These are phyloP conservation scores for Chydorus sphaericus DNA, from an alignment of 2,888 invertebrate genomes.

Conservation along the genomic window DNA sequence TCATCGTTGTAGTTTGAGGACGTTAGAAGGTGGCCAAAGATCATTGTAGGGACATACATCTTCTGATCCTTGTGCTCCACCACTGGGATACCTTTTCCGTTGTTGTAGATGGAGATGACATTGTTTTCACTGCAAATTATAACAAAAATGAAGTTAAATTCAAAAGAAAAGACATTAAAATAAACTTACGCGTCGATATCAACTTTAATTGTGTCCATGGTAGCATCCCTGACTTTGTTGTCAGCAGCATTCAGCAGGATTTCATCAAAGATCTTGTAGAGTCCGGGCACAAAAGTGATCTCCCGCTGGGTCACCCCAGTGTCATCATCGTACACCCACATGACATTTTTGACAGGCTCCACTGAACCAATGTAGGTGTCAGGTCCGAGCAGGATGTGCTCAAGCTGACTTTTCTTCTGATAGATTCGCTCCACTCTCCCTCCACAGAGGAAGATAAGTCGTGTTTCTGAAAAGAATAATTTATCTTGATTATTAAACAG, in stretches of 20 bases:
- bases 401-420: constrained; percentile 94
- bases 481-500: too few relatives aligned
- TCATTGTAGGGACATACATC: constrained; percentile 98
- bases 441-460: too few relatives aligned
- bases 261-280: constrained; percentile 99
- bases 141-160: too few relatives aligned
- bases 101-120: constrained; percentile 85
- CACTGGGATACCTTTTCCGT: constrained; percentile 94
- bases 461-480: too few relatives aligned
- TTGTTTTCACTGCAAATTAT: constrained; percentile 80
- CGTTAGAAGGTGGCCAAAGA: constrained; percentile 94
- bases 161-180: too few relatives aligned
- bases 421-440: constrained; percentile 93
- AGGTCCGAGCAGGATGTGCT: constrained; percentile 92
- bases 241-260: constrained; percentile 98
- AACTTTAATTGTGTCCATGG: constrained; percentile 81
- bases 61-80: constrained; percentile 95
- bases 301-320: constrained; percentile 67
- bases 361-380: constrained; percentile 97
- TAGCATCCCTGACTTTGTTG: constrained; percentile 83
- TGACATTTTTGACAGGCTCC: constrained; percentile 58
- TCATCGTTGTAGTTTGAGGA: constrained; percentile 98
- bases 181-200: constrained; percentile 50
- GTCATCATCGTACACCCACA: constrained; percentile 83
- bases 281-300: constrained; percentile 84